Evolutionary conservation across 2,797 vertebrate genomes (phyloP).

Genomic region (Pseudomugil gertrudae): DNA sequence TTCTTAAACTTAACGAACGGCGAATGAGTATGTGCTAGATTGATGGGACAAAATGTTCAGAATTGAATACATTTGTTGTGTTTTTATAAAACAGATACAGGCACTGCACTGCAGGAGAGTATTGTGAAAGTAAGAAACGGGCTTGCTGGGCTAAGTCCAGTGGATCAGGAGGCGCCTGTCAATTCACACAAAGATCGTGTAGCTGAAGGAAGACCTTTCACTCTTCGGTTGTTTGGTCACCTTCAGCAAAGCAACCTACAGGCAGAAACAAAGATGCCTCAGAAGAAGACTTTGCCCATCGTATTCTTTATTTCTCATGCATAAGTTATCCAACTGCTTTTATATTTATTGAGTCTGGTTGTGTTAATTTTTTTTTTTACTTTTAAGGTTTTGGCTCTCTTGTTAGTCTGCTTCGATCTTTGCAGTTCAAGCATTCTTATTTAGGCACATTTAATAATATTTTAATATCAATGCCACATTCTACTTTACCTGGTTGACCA

Average conservation of each 20-base stretch:
- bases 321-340: background rate
- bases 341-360: background rate
- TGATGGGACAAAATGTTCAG: background rate
- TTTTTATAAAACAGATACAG: background rate
- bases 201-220: background rate
- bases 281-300: no score
- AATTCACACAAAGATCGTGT: constrained; percentile 51
- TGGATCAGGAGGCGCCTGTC: constrained; percentile 66
- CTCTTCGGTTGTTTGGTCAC: constrained; percentile 15
- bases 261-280: no score
- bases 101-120: background rate
- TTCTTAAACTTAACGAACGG: background rate
- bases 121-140: background rate
- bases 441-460: background rate
- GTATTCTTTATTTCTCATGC: no score
- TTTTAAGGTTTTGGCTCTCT: background rate
- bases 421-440: background rate
- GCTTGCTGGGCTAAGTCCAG: constrained; percentile 35
- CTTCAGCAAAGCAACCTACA: no score
- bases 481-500: background rate
- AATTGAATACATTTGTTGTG: no score
- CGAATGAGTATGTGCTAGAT: background rate
- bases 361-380: background rate
- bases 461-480: no score
- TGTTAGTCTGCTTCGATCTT: background rate